Evolutionary conservation across 2,113 vertebrate genomes (phyloP), one percentile per base, ranked within the genome.

Genomic region (Pantherophis guttatus): DNA sequence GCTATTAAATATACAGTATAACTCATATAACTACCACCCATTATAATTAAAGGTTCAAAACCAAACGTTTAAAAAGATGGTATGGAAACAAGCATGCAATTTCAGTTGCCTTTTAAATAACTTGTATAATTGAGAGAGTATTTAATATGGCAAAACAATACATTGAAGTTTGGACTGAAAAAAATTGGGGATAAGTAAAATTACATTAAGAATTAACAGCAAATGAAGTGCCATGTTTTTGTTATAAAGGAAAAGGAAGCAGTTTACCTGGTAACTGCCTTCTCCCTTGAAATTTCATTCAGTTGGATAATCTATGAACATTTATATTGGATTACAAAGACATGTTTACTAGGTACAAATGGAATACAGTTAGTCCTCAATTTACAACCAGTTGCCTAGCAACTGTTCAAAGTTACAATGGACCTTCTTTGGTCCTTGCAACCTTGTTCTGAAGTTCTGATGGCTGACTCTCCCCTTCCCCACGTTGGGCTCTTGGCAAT

Each of bases 71-170:
- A 75, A 75, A 92, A 19, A 86, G 19, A 86, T 17, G n/a, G 1
- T 54, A 44, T 44, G 11, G 0, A 55, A 12, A 23, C 33, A 50
- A 57, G 53, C 1, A 3, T 1, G 15, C 53, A 19, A 53, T 91
- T 88, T 8, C 15, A 23, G 1, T 3, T 54, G 89, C 86, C 50
- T 65, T 94, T 88, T 87, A 93, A 85, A 59, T 0, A 1, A 39
- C 90, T 3, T 0, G 2, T 29, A 93, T 54, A 17, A 21, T 39
- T 94, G 6, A 89, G 1, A 0, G 17, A 50, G 89, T 0, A 0
- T 0, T 3, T 0, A 11, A 44, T 29, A 13, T 19, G 88, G 48
- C 50, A 0, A 29, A 54, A 2, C 0, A 52, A 7, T 0, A 29
- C 21, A 26, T 0, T 0, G 0, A 81, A 39, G 44, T 50, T 81